These are phyloP conservation scores for Sphaerophoria taeniata DNA, from an alignment of 2,888 invertebrate genomes.

Conservation along the genomic window DNA sequence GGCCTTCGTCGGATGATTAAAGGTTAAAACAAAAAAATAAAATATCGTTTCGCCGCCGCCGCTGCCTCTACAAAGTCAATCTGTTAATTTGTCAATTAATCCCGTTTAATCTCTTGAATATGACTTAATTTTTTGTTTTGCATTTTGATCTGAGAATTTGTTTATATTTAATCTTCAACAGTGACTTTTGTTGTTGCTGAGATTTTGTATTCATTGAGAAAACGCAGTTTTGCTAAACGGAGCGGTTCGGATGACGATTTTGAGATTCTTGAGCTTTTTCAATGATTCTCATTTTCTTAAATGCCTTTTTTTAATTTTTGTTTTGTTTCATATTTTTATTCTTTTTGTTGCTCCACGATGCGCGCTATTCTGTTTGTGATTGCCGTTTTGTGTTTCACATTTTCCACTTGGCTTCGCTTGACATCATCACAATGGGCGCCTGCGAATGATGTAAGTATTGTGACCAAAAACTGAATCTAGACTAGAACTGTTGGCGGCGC, in stretches of 20 bases:
- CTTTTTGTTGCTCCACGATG: conserved; percentile 38
- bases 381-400: conserved; percentile 45
- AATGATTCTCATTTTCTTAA: conserved; percentile 20
- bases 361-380: conserved; percentile 11
- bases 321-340: conserved; percentile 50
- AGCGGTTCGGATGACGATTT: conserved; percentile 10
- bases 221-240: conserved; percentile 20
- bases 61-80: not conserved
- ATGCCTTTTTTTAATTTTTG: conserved; percentile 20
- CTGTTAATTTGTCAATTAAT: not conserved
- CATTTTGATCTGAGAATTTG: not conserved
- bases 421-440: conserved; percentile 72
- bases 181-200: not conserved
- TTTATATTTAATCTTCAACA: not conserved
- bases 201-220: conserved; percentile 20
- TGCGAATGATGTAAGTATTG: conserved; percentile 68
- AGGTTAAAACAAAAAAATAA: conserved; percentile 26
- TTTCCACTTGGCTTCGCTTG: conserved; percentile 73
- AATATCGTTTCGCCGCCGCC: conserved; percentile 28
- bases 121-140: not conserved
- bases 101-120: conserved; percentile 13
- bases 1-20: conserved; percentile 66
- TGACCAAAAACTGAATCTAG: conserved; percentile 27
- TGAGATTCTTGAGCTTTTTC: not conserved
- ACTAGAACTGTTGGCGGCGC: conserved; percentile 13